A percentile compares a stretch with the other conserved stretches of the same genome.
Conservation (phyloP, 2,113 vertebrate genomes). For the Macquaria ambigua region DNA sequence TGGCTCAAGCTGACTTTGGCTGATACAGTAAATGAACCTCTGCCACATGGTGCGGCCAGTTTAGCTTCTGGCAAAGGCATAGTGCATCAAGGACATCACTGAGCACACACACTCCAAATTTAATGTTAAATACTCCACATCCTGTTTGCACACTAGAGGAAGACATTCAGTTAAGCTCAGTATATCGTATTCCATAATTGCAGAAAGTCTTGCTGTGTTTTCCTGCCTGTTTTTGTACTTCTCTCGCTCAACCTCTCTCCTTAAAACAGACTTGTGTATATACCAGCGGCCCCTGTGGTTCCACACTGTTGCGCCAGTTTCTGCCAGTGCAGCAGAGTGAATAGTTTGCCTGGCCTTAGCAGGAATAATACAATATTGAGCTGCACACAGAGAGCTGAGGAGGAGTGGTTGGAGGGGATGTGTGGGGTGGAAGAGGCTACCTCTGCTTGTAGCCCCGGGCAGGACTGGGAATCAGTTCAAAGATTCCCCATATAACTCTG, state of each 20-base stretch:
- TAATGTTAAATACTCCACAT: slow-evolving; percentile 15
- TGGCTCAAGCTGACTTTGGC: not conserved
- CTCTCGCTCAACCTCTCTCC: slow-evolving; percentile 9
- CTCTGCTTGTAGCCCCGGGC: slow-evolving; percentile 48
- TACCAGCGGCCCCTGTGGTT: slow-evolving; percentile 2
- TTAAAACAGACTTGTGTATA: slow-evolving; percentile 7
- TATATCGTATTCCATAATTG: not conserved
- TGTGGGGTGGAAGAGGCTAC: slow-evolving; percentile 37
- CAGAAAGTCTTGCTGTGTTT: not conserved
- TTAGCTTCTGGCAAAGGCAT: slow-evolving; percentile 37
- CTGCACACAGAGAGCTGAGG: slow-evolving; percentile 8
- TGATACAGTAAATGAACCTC: slow-evolving; percentile 1
- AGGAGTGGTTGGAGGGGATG: slow-evolving; percentile 29
- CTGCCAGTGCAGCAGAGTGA: slow-evolving; percentile 7
- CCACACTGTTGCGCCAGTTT: not conserved
- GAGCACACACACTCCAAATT: not conserved
- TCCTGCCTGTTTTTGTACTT: not conserved
- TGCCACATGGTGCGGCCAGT: not conserved
- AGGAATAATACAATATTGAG: slow-evolving; percentile 41
- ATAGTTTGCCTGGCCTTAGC: slow-evolving; percentile 9
- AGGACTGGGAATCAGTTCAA: slow-evolving; percentile 70
- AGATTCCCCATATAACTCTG: slow-evolving; percentile 63
- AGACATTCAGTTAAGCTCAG: slow-evolving; percentile 12
- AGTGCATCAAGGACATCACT: slow-evolving; percentile 46
- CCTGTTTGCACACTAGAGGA: not conserved